A percentile compares a stretch with the other conserved stretches of the same genome.
Conservation (phyloP, 2,888 invertebrate genomes). For the Eupithecia subfuscata region DNA sequence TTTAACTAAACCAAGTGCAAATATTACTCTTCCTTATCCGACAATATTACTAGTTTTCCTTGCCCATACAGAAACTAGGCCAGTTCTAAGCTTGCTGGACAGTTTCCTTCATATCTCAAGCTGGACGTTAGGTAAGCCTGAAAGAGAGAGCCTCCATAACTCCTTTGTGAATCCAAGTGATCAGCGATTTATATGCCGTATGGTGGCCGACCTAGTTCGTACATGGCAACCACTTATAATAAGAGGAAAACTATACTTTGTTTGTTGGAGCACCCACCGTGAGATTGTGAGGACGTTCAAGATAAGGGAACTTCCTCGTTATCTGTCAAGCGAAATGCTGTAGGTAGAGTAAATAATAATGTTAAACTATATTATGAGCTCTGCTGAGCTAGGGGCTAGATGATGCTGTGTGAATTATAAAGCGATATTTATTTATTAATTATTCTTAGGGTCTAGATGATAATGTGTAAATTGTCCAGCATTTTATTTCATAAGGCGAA, state of each 20-base stretch:
- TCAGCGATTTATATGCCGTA: conserved; percentile 41
- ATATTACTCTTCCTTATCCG: not conserved
- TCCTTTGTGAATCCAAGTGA: conserved; percentile 30
- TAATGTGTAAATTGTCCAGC: not conserved
- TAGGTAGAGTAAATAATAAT: not conserved
- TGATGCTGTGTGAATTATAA: not conserved
- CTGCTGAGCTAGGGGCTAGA: not conserved
- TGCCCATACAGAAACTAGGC: conserved; percentile 1
- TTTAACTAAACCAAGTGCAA: not conserved
- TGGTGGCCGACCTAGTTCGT: conserved; percentile 29
- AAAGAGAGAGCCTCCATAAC: conserved; percentile 24
- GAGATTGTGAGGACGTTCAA: conserved; percentile 1
- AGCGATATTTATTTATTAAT: no score
- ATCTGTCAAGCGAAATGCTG: not conserved
- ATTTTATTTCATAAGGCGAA: not conserved
- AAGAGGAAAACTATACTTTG: conserved; percentile 6
- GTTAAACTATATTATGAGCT: not conserved
- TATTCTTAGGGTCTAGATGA: no score
- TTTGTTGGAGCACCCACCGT: conserved; percentile 4
- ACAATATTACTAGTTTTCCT: conserved; percentile 1
- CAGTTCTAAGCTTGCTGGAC: conserved; percentile 1
- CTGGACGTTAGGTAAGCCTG: conserved; percentile 22
- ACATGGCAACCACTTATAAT: not conserved
- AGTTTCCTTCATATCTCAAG: conserved; percentile 14
- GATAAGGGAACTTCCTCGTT: not conserved